Base-by-base conservation (phyloP, 2,113 vertebrate genomes). In the Agelaius tricolor region DNA sequence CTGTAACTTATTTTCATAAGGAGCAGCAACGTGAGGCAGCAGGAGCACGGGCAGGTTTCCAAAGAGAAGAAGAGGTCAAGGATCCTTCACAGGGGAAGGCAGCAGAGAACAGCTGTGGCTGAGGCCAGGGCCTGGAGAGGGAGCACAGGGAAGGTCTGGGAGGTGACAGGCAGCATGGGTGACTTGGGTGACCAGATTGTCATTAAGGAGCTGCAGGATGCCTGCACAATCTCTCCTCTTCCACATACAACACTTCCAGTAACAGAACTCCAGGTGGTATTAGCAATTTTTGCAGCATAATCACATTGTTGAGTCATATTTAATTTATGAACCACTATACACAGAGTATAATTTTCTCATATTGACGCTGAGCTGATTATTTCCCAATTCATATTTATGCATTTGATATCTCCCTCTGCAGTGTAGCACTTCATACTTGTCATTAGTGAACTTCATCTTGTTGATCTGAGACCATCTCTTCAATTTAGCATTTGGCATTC, bases 301-400 rank as follows among this genome's bases (percentile, higher is more conserved):
- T 92, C 94, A 92, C 51, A 90, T 87, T 86, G 91, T 95, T 89
- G 75, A 96, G 52, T 93, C 83, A 84, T 94, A 92, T 92, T 93
- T 96, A 94, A 95, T 94, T 97, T 95, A 89, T 78, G 86, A 94
- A 61, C 43, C 76, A 47, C 90, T 89, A 47, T 26, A 84, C 63
- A 86, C 83, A 93, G 49, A 80, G 77, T 76, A 86, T 89, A 61
- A 71, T 96, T 93, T 94, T 89, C 90, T 92, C 92, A 59, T 86
- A 86, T 84, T 92, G 93, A 89, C 0, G 6, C 81, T 87, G 91
- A 94, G 81, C 61, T 92, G 79, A 92, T 94, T 95, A 91, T 95
- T 94, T 94, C 69, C 89, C 81, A 82, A 91, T 94, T 89, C 5
- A 33, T 84, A 94, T 87, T 94, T 95, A 92, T 72, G 87, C 61